Conservation (phyloP, 2,888 invertebrate species). For the Brachypalpus laphriformis region DNA sequence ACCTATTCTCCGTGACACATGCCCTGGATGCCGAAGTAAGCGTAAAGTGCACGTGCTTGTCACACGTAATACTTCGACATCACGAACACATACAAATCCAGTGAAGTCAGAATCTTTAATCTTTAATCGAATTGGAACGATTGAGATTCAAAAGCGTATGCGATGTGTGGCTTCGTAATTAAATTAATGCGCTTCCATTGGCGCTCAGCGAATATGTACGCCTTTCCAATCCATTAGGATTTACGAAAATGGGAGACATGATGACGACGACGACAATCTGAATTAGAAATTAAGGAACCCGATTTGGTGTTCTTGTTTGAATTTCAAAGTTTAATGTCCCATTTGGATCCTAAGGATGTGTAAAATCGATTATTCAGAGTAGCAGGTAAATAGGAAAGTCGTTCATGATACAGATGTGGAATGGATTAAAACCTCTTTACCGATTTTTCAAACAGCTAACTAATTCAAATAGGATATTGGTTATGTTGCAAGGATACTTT, state of each 20-base stretch:
- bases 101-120: constrained; percentile 24
- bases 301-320: constrained; percentile 27
- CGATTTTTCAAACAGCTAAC: no score
- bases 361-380: constrained; percentile 15
- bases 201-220: neutral
- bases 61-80: neutral
- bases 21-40: neutral
- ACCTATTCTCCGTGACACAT: neutral
- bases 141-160: constrained; percentile 19
- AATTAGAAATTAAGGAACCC: constrained; percentile 23
- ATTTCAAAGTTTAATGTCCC: constrained; percentile 23
- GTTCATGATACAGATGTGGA: neutral
- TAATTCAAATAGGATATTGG: no score
- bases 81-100: constrained; percentile 3
- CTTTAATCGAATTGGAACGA: constrained; percentile 43
- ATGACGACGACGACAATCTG: constrained; percentile 11
- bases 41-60: constrained; percentile 28
- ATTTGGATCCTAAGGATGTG: neutral
- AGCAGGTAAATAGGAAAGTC: constrained; percentile 6
- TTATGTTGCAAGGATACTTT: no score
- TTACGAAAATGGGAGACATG: neutral
- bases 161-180: constrained; percentile 22
- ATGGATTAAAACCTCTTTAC: no score
- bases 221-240: constrained; percentile 9
- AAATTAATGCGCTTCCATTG: constrained; percentile 39